Evolutionary conservation across 2,113 vertebrate genomes (phyloP).

Genomic region (Callithrix jacchus): DNA sequence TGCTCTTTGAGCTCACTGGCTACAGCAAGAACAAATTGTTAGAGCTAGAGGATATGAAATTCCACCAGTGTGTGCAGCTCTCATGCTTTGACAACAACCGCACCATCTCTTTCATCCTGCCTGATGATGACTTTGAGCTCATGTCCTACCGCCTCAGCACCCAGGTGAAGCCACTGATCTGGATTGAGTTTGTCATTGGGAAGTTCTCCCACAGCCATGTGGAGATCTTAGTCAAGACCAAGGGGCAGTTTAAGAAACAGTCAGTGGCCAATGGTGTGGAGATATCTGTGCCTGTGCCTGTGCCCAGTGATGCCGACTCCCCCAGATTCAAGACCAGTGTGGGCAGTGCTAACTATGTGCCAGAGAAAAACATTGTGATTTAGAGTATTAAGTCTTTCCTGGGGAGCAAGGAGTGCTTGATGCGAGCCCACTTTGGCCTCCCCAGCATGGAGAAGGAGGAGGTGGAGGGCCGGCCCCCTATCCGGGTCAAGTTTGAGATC

Average conservation of each 20-base stretch:
- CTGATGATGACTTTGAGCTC: slow-evolving; percentile 94
- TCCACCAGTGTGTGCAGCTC: slow-evolving; percentile 95
- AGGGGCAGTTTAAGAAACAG: slow-evolving; percentile 98
- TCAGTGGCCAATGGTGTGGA: slow-evolving; percentile 96
- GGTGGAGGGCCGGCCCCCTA: too few species aligned
- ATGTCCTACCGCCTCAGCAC: slow-evolving; percentile 97
- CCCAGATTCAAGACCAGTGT: slow-evolving; percentile 95
- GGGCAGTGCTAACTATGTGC: slow-evolving; percentile 91
- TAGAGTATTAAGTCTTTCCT: slow-evolving; percentile 97
- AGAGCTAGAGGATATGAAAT: slow-evolving; percentile 95
- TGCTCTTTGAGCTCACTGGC: slow-evolving; percentile 94
- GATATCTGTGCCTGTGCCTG: slow-evolving; percentile 93
- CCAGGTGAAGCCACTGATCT: slow-evolving; percentile 96
- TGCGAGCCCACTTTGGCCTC: too few species aligned
- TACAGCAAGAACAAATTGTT: slow-evolving; percentile 94
- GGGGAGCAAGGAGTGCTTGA: too few species aligned
- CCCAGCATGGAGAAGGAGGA: too few species aligned
- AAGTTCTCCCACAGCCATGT: slow-evolving; percentile 95
- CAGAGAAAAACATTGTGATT: slow-evolving; percentile 92
- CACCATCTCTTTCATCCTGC: slow-evolving; percentile 95
- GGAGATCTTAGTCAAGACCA: slow-evolving; percentile 97
- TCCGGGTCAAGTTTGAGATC: too few species aligned
- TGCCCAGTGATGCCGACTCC: slow-evolving; percentile 94
- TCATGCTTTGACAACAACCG: slow-evolving; percentile 94
- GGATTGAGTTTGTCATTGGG: slow-evolving; percentile 96